Conservation (phyloP, 2,113 vertebrate species). For the Platichthys stellatus region DNA sequence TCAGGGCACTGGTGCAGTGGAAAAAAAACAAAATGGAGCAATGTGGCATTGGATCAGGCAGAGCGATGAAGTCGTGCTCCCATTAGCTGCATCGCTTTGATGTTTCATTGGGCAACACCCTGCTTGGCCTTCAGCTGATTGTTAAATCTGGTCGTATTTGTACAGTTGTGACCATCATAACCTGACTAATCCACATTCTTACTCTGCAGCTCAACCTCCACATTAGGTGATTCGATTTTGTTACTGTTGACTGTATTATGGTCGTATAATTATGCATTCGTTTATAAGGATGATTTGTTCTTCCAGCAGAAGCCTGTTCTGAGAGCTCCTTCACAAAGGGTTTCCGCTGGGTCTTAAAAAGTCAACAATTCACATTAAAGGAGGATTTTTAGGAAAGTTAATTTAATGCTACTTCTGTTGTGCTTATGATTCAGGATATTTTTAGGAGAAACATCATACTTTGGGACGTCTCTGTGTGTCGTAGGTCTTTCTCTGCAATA, state of each 20-base stretch:
- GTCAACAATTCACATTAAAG: too few relatives aligned
- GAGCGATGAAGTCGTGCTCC: not conserved
- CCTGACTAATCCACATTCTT: not conserved
- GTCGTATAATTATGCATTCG: conserved; percentile 15
- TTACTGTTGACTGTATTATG: not conserved
- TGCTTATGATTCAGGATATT: too few relatives aligned
- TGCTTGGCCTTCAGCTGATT: conserved; percentile 7
- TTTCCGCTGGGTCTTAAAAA: too few relatives aligned
- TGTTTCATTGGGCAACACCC: conserved; percentile 15
- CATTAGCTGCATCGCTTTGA: not conserved
- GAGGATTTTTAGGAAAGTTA: too few relatives aligned
- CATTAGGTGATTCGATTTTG: too few relatives aligned
- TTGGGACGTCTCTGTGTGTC: too few relatives aligned
- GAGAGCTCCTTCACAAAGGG: too few relatives aligned
- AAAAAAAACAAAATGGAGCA: conserved; percentile 18
- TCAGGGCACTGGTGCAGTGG: conserved; percentile 35
- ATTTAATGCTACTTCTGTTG: too few relatives aligned
- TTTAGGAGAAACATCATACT: not conserved
- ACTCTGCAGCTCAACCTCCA: not conserved
- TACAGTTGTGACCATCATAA: not conserved
- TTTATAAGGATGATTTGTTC: conserved; percentile 18
- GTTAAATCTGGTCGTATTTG: not conserved
- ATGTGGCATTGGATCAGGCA: conserved; percentile 3
- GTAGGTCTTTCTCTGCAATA: too few relatives aligned
- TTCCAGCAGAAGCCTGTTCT: not conserved